phyloP scores from a whole-genome alignment of 2,113 vertebrate genomes.

The Eira barbara region DNA sequence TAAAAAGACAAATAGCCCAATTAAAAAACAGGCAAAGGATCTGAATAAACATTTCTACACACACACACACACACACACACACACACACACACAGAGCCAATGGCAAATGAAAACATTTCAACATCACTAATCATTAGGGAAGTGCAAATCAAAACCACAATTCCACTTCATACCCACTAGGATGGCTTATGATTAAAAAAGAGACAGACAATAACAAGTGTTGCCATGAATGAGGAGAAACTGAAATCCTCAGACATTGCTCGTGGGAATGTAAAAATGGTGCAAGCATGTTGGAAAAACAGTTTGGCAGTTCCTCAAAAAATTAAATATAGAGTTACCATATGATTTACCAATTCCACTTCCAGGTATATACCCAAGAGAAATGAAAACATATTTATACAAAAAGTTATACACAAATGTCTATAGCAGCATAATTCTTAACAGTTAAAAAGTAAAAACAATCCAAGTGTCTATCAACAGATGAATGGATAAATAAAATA shows the following conservation, averaged over 20 bases:
- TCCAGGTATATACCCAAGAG: not conserved
- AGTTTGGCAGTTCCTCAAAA: not conserved
- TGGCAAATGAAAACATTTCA: not conserved
- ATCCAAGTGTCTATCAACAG: not conserved
- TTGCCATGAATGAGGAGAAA: not conserved
- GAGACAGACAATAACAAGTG: not conserved
- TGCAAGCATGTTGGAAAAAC: not conserved
- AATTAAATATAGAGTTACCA: not conserved
- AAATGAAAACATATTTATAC: slow-evolving; percentile 10
- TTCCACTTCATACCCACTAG: not conserved
- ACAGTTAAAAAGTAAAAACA: not conserved
- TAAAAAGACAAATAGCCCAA: not conserved
- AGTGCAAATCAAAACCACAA: slow-evolving; percentile 5
- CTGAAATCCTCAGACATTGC: not conserved
- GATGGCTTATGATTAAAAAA: not conserved
- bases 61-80: not conserved
- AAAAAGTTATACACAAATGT: not conserved
- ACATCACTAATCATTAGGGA: not conserved
- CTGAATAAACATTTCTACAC: not conserved
- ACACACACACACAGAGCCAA: not conserved
- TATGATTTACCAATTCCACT: not conserved
- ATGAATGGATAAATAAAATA: not conserved
- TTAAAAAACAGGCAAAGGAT: not conserved
- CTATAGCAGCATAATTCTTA: not conserved
- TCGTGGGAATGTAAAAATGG: not conserved